Percentiles rank a stretch among this genome's conserved stretches.
Conservation (phyloP, 2,797 vertebrate species). For the Triplophysa bombifrons region DNA sequence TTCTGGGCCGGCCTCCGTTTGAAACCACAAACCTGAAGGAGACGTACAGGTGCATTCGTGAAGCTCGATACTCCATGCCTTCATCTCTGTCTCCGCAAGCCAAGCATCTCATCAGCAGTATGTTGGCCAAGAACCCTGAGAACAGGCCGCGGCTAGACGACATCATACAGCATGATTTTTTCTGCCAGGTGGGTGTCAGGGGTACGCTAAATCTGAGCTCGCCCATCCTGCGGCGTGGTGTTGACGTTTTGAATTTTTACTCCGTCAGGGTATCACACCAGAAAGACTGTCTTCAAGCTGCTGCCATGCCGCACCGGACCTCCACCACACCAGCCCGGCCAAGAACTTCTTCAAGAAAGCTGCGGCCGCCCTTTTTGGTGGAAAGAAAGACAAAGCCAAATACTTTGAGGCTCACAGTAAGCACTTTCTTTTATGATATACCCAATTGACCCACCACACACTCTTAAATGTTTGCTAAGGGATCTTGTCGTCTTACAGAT, state of each 20-base stretch:
- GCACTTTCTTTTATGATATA: constrained; percentile 39
- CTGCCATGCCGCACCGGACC: constrained; percentile 84
- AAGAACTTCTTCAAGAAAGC: constrained; percentile 90
- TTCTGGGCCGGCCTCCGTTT: constrained; percentile 85
- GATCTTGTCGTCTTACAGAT: constrained; percentile 63
- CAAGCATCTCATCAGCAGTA: constrained; percentile 83
- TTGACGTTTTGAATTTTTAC: neutral
- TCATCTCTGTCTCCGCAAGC: constrained; percentile 82
- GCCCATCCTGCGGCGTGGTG: neutral
- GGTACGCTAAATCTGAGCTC: neutral
- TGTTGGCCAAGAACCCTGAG: constrained; percentile 84
- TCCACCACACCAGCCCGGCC: constrained; percentile 85
- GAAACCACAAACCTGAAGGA: constrained; percentile 90
- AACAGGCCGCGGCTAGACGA: constrained; percentile 83
- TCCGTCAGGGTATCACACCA: constrained; percentile 83
- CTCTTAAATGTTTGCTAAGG: neutral
- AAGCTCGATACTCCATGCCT: constrained; percentile 83
- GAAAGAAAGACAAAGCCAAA: constrained; percentile 87
- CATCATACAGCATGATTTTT: constrained; percentile 84
- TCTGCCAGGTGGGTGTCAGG: constrained; percentile 75
- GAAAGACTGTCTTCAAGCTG: constrained; percentile 83
- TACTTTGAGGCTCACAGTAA: constrained; percentile 83
- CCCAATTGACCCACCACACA: neutral
- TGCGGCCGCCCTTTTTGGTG: constrained; percentile 85
- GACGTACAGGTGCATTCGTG: constrained; percentile 85